Percentiles rank a stretch among this genome's conserved stretches.
Evolutionary conservation across 2,113 vertebrate genomes (phyloP).

Genomic region (Ellobius talpinus): DNA sequence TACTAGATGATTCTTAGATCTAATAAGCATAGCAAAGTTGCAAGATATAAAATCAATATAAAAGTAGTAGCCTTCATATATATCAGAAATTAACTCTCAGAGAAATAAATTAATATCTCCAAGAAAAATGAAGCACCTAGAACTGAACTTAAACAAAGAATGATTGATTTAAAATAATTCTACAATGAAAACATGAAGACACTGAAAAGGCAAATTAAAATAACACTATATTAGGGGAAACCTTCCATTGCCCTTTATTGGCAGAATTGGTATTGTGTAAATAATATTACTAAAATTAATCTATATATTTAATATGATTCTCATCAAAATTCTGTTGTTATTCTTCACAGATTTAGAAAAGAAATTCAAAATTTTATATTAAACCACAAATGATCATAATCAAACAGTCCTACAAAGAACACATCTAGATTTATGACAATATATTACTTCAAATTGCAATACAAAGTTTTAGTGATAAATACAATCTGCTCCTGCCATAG

Average conservation of each 20-base stretch:
- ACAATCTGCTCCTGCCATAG: no score
- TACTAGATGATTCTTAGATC: neutral
- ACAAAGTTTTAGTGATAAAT: neutral
- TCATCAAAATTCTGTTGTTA: neutral
- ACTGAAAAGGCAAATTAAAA: neutral
- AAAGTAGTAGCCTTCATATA: neutral
- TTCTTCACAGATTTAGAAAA: neutral
- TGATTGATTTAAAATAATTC: neutral
- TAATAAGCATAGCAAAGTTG: neutral
- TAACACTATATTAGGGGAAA: neutral
- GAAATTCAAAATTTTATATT: neutral
- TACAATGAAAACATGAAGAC: neutral
- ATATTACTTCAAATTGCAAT: neutral
- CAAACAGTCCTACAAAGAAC: neutral
- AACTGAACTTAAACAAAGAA: neutral
- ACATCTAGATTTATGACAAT: neutral
- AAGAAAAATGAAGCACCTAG: neutral
- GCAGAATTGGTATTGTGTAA: neutral
- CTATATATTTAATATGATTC: neutral
- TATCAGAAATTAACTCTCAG: neutral
- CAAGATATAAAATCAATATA: neutral
- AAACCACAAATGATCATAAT: neutral
- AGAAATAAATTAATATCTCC: neutral
- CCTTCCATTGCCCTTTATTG: no score
- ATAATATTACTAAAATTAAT: neutral